A percentile compares a stretch with the other conserved stretches of the same genome.
Conservation (phyloP, 2,888 invertebrate genomes). For the Aphidius colemani region DNA sequence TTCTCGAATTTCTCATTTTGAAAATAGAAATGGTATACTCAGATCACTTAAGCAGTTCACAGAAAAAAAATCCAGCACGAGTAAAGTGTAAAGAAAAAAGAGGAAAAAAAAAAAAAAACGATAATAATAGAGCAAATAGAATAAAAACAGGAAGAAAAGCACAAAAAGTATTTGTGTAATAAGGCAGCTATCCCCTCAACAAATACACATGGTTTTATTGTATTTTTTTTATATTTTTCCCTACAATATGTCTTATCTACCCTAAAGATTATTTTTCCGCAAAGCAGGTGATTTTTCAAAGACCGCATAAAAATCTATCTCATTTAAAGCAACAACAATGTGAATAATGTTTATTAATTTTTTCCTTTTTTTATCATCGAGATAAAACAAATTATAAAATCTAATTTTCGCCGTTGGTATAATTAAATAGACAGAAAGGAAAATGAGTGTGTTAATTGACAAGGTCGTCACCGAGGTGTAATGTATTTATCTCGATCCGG, state of each 20-base stretch:
- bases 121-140: no score
- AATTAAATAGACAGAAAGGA: constrained; percentile 17
- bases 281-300: constrained; percentile 16
- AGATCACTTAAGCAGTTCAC: no score
- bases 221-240: not conserved
- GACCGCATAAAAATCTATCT: not conserved
- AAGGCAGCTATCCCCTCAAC: no score
- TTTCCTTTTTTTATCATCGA: no score
- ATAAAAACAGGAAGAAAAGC: not conserved
- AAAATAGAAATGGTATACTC: no score
- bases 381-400: no score
- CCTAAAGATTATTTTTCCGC: constrained; percentile 8
- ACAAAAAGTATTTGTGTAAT: not conserved
- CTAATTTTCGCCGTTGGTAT: constrained; percentile 13
- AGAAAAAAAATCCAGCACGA: no score
- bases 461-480: constrained; percentile 18
- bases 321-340: no score
- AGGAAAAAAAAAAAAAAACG: no score
- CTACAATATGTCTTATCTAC: constrained; percentile 14
- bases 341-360: no score
- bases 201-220: constrained; percentile 8
- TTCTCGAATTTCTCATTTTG: no score
- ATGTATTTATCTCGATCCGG: not conserved
- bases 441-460: constrained; percentile 20
- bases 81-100: no score